Evolutionary conservation across 2,113 vertebrate species (phyloP), one percentile per base, ranked within the genome.

Genomic region (Anarhynchus alexandrinus): DNA sequence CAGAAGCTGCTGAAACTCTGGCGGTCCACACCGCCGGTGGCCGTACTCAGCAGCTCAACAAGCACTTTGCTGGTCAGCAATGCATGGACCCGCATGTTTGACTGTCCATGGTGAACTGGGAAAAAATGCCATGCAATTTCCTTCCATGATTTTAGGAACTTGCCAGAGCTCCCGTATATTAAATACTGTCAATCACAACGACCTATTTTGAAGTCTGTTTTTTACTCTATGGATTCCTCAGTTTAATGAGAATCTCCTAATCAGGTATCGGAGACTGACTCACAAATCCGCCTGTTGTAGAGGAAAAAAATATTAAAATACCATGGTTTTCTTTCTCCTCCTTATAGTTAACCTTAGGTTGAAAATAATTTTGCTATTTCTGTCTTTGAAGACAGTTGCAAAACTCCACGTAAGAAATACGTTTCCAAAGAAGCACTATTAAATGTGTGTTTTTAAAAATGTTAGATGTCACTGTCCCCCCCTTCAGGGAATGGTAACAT

Each of bases 11-110:
- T 61, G 32, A 69, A n/a, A 47, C 16, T 65, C 43, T 27, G 45
- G 22, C 10, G 16, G 18, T 12, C 11, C 1, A 1, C 15, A 21
- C 12, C 8, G 7, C 25, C 5, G 6, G 23, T 34, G 32, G 5
- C 20, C 1, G 0, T 18, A 8, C 34, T 26, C 61, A 57, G 14
- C 23, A 81, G 27, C 43, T 72, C 47, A 72, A 52, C 34, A 43
- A 51, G 6, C 9, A 6, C 26, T 66, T 17, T 10, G 17, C 15
- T 27, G 2, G 5, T 49, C 49, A 15, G 15, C 30, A 38, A n/a
- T 6, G 34, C n/a, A 27, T 12, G 16, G 40, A 85, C n/a, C 34
- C 22, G 21, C 4, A 4, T 5, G 4, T n/a, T 25, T 38, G n/a
- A 77, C 27, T 25, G 18, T 18, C 32, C 22, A 15, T 21, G 32